phyloP scores from a whole-genome alignment of 2,888 invertebrate genomes.

The Lacanobia wlatinum region DNA sequence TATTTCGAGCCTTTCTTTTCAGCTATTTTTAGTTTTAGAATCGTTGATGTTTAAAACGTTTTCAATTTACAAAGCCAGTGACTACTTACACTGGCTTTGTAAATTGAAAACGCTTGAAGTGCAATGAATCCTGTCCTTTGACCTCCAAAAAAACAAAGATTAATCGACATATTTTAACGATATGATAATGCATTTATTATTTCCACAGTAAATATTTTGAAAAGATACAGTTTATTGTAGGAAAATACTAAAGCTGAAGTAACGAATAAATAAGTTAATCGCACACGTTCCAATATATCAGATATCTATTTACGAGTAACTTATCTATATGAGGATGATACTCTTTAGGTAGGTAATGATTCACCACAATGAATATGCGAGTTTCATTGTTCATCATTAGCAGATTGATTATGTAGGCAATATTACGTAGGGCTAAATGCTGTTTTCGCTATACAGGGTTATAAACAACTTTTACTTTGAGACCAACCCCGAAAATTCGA shows the following conservation, averaged over 20 bases:
- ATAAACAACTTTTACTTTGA: too few relatives aligned
- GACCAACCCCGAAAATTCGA: too few relatives aligned
- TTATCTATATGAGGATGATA: conserved; percentile 20
- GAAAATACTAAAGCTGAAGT: not conserved
- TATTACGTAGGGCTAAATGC: too few relatives aligned
- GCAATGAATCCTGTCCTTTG: not conserved
- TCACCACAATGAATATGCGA: not conserved
- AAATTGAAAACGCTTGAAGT: not conserved
- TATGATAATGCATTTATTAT: not conserved
- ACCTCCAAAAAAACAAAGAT: not conserved
- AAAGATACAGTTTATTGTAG: conserved; percentile 6
- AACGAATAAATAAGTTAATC: not conserved
- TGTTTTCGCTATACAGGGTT: too few relatives aligned
- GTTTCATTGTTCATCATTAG: too few relatives aligned
- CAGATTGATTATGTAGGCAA: too few relatives aligned
- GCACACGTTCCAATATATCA: conserved; percentile 2
- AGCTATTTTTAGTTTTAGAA: not conserved
- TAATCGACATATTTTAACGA: not conserved
- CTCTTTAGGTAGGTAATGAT: not conserved
- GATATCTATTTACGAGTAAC: not conserved
- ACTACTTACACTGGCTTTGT: too few relatives aligned
- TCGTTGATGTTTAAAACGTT: too few relatives aligned
- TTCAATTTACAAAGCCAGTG: too few relatives aligned
- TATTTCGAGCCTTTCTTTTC: too few relatives aligned
- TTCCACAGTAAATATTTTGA: not conserved